Base-by-base conservation (phyloP, 2,888 invertebrate genomes). In the Zootermopsis nevadensis region DNA sequence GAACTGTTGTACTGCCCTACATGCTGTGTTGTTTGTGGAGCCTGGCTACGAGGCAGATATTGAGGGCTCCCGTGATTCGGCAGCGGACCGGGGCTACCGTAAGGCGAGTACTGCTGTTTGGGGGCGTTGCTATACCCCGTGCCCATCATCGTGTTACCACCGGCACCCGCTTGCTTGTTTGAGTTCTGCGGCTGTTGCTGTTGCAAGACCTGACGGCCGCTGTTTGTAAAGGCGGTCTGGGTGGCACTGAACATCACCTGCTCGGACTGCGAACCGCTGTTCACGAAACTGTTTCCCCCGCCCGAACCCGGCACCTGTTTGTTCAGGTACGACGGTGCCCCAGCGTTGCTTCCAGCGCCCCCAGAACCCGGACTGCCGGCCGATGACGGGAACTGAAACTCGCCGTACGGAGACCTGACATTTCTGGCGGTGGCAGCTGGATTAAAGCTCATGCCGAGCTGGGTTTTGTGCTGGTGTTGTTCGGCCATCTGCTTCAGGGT, bases 401-500 rank as follows among this genome's bases (percentile, higher is more conserved):
- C 93, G 60, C 91, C 92, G 86, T 93, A 93, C 0, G 93, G 93
- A 24, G 92, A 92, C 60, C 92, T 87, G 1, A 92, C 89, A 84
- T 89, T 89, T 66, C 85, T 33, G 27, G 82, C 82, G 80, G 89
- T 88, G 77, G 88, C 89, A 38, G 89, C 89, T 86, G 89, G 89
- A 86, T 91, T 91, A 86, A 91, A 92, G 1, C 90, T 89, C 55
- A 93, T 91, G 2, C 95, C 94, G 88, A 94, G 89, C 85, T 91
- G 94, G 86, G 92, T 93, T 89, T 95, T 95, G 90, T 96, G 97
- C 90, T 98, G 98, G 90, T 98, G 98, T 89, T 98, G 98, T 89
- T 98, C 98, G 66, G 98, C 98, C 98, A 98, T 98, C 88, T 98
- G 98, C 89, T 98, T 98, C 81, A 98, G 91, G 0, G 98, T 98